A percentile compares a stretch with the other conserved stretches of the same genome.
Conservation (phyloP, 2,888 invertebrate genomes). For the Neria commutata region DNA sequence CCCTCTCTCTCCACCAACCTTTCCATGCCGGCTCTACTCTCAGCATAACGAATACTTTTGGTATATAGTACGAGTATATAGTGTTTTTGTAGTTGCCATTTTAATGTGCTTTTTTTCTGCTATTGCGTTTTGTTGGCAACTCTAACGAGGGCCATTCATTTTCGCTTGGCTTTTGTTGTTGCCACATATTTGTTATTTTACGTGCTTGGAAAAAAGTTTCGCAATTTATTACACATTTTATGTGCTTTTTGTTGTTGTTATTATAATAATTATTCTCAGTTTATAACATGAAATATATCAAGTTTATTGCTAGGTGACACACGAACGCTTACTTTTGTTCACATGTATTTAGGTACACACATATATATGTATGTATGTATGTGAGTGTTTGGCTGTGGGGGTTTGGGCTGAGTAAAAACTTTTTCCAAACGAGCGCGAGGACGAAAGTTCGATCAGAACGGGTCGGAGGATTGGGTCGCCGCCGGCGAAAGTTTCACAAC, state of each 20-base stretch:
- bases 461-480: too few species aligned
- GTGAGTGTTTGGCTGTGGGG: background rate
- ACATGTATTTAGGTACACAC: too few species aligned
- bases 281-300: background rate
- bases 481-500: too few species aligned
- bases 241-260: background rate
- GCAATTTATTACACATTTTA: background rate
- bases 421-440: background rate
- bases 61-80: background rate
- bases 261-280: too few species aligned
- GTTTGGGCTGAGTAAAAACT: background rate
- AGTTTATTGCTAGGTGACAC: background rate
- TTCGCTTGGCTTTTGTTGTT: background rate
- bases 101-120: background rate
- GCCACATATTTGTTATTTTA: too few species aligned
- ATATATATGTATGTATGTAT: too few species aligned
- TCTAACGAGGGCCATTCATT: background rate
- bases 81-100: background rate
- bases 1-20: too few species aligned
- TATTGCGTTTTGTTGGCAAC: background rate
- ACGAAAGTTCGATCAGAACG: too few species aligned
- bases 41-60: too few species aligned
- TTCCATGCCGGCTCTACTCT: too few species aligned
- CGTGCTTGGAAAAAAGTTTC: background rate
- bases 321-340: too few species aligned